Evolutionary conservation across 2,797 vertebrate genomes (phyloP), one percentile per base, ranked within the genome.

Genomic region (Microcaecilia unicolor): DNA sequence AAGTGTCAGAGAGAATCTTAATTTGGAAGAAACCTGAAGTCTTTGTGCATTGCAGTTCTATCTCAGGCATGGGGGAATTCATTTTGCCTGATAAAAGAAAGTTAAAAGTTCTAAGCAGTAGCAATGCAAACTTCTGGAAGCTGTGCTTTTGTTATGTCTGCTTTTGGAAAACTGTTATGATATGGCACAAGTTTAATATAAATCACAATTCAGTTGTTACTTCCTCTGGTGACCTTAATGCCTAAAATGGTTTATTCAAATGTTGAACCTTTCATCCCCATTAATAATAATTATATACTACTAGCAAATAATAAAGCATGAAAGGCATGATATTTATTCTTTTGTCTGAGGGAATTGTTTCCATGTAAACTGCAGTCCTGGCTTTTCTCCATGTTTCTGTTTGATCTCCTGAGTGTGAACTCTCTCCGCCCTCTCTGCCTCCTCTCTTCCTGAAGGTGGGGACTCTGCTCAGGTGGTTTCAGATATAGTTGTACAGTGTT

Each of bases 381-480:
- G 69, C 65, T 43, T 24, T 49, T 42, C 52, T 50, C 55, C 66
- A 43, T 52, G 57, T 65, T 64, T 61, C 55, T 68, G 38, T 57
- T 49, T 73, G 66, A 70, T 72, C 65, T 74, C 41, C 48, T 37
- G 55, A 64, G 55, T 68, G 59, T 70, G 66, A 71, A 63, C 55
- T 69, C 60, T 58, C 55, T 56, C 59, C 51, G 56, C 53, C 51
- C 46, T 48, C 15, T 31, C 15, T 43, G 48, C 48, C 55, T 70
- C 55, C 62, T 73, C 72, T 48, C 41, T 60, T 64, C 53, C 60
- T 64, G 57, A 54, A 63, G 28, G 54, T 54, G 32, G 54, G 50
- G 72, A 76, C 58, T 68, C 41, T 35, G 37, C 55, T 57, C 18
- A 39, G 50, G 34, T 64, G 48, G 55, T 63, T 76, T 69, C 51